phyloP scores from a whole-genome alignment of 2,113 vertebrate genomes.

The Rattus norvegicus region DNA sequence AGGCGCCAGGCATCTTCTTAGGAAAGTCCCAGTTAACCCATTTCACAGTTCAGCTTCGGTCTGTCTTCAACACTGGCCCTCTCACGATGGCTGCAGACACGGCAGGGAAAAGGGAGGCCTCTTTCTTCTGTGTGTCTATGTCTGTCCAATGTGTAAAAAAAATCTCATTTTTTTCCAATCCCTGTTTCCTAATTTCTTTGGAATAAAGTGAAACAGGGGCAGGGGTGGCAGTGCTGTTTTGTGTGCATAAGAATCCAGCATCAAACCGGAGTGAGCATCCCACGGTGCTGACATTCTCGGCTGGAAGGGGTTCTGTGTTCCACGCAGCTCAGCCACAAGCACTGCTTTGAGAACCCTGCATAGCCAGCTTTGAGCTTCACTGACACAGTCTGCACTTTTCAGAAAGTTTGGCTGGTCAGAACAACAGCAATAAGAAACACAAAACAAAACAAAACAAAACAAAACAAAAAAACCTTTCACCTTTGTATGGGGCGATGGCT shows the following conservation, averaged over 20 bases:
- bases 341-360: accelerated
- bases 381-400: not conserved
- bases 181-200: not conserved
- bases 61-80: not conserved
- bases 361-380: not conserved
- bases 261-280: too few relatives aligned
- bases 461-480: not conserved
- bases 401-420: not conserved
- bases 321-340: not conserved
- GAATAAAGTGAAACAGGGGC: not conserved
- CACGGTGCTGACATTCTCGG: not conserved
- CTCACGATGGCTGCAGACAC: not conserved
- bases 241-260: too few relatives aligned
- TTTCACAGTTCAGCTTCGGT: not conserved
- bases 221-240: too few relatives aligned
- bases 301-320: not conserved
- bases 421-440: too few relatives aligned
- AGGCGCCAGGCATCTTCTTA: not conserved
- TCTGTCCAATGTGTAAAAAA: not conserved
- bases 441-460: too few relatives aligned
- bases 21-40: not conserved
- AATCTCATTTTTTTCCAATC: not conserved
- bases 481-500: not conserved
- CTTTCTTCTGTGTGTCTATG: not conserved
- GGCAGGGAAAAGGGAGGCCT: too few relatives aligned